Evolutionary conservation across 2,888 invertebrate genomes (phyloP).

Genomic region (Steinernema carpocapsae): DNA sequence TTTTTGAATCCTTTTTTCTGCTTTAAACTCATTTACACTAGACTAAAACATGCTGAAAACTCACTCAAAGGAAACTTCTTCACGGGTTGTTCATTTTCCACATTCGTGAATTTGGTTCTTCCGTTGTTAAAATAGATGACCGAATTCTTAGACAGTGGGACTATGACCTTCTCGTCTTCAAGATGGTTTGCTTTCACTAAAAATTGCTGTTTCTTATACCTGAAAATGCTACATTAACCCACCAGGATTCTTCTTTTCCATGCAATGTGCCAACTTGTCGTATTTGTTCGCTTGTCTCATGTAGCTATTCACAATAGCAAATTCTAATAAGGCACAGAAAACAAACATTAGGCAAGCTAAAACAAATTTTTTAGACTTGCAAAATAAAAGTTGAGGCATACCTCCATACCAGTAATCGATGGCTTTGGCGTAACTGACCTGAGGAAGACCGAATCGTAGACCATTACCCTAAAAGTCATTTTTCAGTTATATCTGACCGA

Average conservation of each 20-base stretch:
- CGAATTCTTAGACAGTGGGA: constrained; percentile 12
- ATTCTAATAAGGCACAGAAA: constrained; percentile 63
- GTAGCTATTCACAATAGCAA: constrained; percentile 62
- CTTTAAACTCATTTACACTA: no score
- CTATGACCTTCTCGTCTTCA: background rate
- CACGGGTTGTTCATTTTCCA: background rate
- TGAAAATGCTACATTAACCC: background rate
- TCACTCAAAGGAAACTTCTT: background rate
- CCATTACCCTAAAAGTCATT: constrained; percentile 57
- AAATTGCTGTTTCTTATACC: background rate
- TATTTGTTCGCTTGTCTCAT: constrained; percentile 48
- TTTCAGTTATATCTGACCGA: constrained; percentile 19
- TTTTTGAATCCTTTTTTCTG: no score
- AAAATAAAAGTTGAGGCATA: constrained; percentile 41
- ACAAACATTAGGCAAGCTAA: constrained; percentile 67
- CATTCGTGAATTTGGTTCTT: background rate
- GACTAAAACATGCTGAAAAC: no score
- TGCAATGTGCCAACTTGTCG: constrained; percentile 41
- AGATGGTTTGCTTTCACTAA: background rate
- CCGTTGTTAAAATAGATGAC: background rate
- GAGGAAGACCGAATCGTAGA: constrained; percentile 62
- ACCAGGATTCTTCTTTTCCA: constrained; percentile 1
- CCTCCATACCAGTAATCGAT: constrained; percentile 68
- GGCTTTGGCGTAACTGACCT: constrained; percentile 62
- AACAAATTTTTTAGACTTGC: no score